phyloP scores from a whole-genome alignment of 2,797 vertebrate genomes.

The Enteromius unitaeniatus region DNA sequence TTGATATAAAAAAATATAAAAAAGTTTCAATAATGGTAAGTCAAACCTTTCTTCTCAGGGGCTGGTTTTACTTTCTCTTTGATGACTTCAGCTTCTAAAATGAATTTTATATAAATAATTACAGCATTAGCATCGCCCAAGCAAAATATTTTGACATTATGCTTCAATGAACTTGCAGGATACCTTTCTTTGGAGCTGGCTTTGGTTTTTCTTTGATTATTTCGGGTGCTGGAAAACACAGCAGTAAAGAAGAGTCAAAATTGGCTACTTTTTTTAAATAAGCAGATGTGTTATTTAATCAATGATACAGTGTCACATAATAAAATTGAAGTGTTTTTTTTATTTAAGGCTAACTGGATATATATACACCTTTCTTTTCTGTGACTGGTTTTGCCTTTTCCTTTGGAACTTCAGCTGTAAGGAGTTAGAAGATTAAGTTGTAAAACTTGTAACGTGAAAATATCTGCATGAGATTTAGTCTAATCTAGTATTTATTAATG shows the following conservation, averaged over 20 bases:
- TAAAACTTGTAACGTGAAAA: neutral
- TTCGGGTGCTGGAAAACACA: constrained; percentile 27
- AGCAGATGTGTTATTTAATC: neutral
- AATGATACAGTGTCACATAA: too few species aligned
- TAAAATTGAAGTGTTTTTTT: neutral
- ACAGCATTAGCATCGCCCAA: neutral
- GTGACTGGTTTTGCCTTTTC: constrained; percentile 61
- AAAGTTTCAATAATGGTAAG: neutral
- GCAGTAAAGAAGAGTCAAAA: neutral
- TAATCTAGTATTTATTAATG: neutral
- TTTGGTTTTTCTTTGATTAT: constrained; percentile 39
- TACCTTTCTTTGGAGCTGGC: constrained; percentile 31
- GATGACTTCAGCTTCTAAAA: constrained; percentile 22
- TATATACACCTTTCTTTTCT: constrained; percentile 65
- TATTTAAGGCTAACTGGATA: neutral
- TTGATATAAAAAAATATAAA: neutral
- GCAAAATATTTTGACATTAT: neutral
- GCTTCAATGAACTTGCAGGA: neutral
- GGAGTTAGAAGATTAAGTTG: neutral
- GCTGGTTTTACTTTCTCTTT: constrained; percentile 44
- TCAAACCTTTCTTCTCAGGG: constrained; percentile 26
- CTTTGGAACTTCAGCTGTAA: constrained; percentile 46
- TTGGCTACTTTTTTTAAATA: neutral
- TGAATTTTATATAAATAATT: neutral
- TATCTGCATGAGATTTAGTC: neutral